Evolutionary conservation across 2,888 invertebrate species (phyloP), one percentile per base, ranked within the genome.

Genomic region (Hipparchia semele): DNA sequence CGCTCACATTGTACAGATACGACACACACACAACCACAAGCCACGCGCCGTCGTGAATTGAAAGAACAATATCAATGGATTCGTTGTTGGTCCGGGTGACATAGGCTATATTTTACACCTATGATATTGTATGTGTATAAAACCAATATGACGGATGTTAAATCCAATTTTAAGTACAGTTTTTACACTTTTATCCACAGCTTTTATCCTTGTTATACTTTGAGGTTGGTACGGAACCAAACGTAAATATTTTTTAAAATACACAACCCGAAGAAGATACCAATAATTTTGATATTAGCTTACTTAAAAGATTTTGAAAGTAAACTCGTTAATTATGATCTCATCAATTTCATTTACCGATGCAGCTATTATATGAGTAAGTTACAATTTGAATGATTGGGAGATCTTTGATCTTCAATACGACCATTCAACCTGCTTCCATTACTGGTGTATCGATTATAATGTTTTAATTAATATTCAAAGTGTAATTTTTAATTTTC

Each of bases 271-370:
- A 64, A 64, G 7, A 64, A 49, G 64, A 49, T 64, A 23, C 23
- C 10, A 46, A 23, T 9, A 12, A 53, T 53, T 65, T 65, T 53
- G 53, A 65, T 65, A 53, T 65, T 33, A 53, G 49, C 53, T 74
- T 84, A 88, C 87, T 89, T 87, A 87, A 87, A 86, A 78, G 83
- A 86, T 90, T 39, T 89, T 84, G 90, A 91, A 91, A 92, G 90
- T 85, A 83, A 87, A 86, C 89, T 88, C 86, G 88, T 90, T 90
- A 90, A 90, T 90, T 90, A 88, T 81, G 84, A 81, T 85, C 85
- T 84, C 87, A 87, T 91, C 86, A 84, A 89, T 89, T 86, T 84
- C 81, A 84, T 86, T 82, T 85, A 81, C 79, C 80, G 79, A 77
- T 78, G 81, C 70, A 73, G 71, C 77, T 79, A 78, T 78, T 79